Evolutionary conservation across 1,140 invertebrate species (phyloP), one percentile per base, ranked within the genome.

Genomic region (Nixonia krombeini): DNA sequence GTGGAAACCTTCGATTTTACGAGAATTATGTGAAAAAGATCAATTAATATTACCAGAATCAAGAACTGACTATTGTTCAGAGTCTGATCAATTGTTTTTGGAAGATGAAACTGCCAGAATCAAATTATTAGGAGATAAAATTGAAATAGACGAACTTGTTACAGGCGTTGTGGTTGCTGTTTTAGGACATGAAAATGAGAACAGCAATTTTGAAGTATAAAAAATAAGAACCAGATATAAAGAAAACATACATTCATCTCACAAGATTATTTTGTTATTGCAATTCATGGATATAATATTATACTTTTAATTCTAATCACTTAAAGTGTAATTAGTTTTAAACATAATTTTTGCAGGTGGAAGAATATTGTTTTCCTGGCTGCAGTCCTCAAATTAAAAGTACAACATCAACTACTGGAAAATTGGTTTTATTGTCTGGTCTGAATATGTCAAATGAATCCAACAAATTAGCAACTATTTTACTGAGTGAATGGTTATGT

Each of bases 31-130:
- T 37, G 94, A 96, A 81, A 93, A 96, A 79, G 90, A 95, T 78
- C 91, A 95, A 82, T 80, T 97, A 17, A 86, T 92, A 46, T 90
- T 91, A 2, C 92, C 94, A 74, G 91, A 92, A 25, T 75, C 86
- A 18, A 89, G 88, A 74, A 88, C 88, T 72, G 88, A 90, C 61
- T 91, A 93, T 77, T 90, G 90, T 9, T 88, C 89, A 8, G 87
- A 88, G 29, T 80, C 85, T 13, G 96, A 98, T 85, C 88, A 89
- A 72, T 73, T 97, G 17, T 94, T 95, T 52, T 84, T 98, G 40
- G 96, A 98, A 86, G 95, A 97, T 88, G 94, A 96, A 76, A 83
- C 94, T 17, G 93, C 97, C 75, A 89, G 96, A 72, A 94, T 97
- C 51, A 88, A 90, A 61, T 82, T 98, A 41, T 78, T 89, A 57